Evolutionary conservation across 2,888 invertebrate species (phyloP).

Genomic region (Pyralis farinalis): DNA sequence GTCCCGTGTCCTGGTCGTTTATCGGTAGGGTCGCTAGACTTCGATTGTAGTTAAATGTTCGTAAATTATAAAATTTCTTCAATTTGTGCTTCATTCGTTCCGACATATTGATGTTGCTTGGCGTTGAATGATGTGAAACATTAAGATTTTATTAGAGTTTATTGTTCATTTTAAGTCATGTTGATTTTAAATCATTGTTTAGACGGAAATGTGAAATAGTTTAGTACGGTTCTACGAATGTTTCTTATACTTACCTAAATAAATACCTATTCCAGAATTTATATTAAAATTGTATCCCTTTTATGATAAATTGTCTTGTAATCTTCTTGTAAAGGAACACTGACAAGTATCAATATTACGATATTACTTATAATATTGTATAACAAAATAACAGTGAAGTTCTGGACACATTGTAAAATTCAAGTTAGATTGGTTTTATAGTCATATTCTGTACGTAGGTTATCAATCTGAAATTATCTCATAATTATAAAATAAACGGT

Average conservation of each 20-base stretch:
- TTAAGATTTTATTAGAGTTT: conserved; percentile 61
- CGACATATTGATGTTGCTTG: conserved; percentile 73
- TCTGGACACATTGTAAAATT: conserved; percentile 69
- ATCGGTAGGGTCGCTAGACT: conserved; percentile 75
- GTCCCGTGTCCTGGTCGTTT: conserved; percentile 38
- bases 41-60: conserved; percentile 67
- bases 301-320: conserved; percentile 63
- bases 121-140: conserved; percentile 71
- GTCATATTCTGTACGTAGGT: conserved; percentile 80
- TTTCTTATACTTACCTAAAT: conserved; percentile 59
- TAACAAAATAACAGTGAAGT: conserved; percentile 57
- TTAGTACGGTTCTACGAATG: conserved; percentile 60
- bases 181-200: conserved; percentile 67
- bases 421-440: conserved; percentile 79
- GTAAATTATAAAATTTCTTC: conserved; percentile 31
- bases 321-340: conserved; percentile 71
- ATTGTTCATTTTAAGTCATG: conserved; percentile 61
- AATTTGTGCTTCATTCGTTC: conserved; percentile 64
- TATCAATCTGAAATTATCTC: conserved; percentile 82
- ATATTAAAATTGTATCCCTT: conserved; percentile 63
- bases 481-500: conserved; percentile 83
- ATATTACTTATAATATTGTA: conserved; percentile 36
- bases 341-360: conserved; percentile 49
- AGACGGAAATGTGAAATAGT: conserved; percentile 70
- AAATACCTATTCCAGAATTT: conserved; percentile 57